Evolutionary conservation across 1,140 invertebrate genomes (phyloP).

Genomic region (Zaprionus kolodkinae): DNA sequence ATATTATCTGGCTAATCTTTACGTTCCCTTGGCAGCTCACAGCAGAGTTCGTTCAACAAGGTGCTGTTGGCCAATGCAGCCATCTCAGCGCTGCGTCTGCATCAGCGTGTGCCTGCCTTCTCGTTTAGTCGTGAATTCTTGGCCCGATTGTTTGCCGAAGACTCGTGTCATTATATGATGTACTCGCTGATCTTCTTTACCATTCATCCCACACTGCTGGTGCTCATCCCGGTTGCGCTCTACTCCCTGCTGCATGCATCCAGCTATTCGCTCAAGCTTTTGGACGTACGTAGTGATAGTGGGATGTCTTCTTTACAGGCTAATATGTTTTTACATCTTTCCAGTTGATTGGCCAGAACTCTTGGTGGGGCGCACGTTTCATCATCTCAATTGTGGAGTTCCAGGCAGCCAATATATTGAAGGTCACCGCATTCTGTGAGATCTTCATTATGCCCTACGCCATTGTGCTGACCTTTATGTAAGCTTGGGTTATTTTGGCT

Average conservation of each 20-base stretch:
- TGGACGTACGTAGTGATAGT: slow-evolving; percentile 91
- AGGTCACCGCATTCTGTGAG: slow-evolving; percentile 94
- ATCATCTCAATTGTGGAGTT: slow-evolving; percentile 94
- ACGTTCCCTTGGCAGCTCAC: slow-evolving; percentile 86
- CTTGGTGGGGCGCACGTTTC: slow-evolving; percentile 93
- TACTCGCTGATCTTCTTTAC: slow-evolving; percentile 97
- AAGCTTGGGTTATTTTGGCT: slow-evolving; percentile 90
- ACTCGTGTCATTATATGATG: slow-evolving; percentile 98
- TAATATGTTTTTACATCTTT: slow-evolving; percentile 15
- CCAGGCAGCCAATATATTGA: slow-evolving; percentile 94
- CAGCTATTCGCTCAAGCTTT: slow-evolving; percentile 93
- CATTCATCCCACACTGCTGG: slow-evolving; percentile 93
- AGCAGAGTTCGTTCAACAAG: slow-evolving; percentile 95
- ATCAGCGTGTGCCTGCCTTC: slow-evolving; percentile 94
- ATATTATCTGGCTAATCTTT: neutral
- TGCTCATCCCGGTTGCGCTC: slow-evolving; percentile 93
- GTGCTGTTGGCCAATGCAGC: slow-evolving; percentile 95
- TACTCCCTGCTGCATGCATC: slow-evolving; percentile 96
- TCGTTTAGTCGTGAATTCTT: slow-evolving; percentile 93
- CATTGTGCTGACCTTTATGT: slow-evolving; percentile 93
- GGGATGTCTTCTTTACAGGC: slow-evolving; percentile 11
- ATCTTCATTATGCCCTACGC: slow-evolving; percentile 96
- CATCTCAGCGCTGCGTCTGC: slow-evolving; percentile 95
- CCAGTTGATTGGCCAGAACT: slow-evolving; percentile 94
- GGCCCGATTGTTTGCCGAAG: slow-evolving; percentile 91